Conservation (phyloP, 2,113 vertebrate species). For the Narcine bancroftii region DNA sequence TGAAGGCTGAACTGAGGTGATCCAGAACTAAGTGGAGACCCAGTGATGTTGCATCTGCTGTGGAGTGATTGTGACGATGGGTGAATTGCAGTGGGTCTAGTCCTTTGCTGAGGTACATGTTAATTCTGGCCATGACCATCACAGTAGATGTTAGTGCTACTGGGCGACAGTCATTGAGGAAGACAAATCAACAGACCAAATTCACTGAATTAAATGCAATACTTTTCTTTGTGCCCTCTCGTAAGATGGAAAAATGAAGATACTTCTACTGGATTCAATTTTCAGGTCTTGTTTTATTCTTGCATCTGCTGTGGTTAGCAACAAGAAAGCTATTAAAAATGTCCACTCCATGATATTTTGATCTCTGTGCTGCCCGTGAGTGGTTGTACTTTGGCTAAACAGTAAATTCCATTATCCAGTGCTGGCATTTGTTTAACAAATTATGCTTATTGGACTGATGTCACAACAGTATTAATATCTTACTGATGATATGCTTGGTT, state of each 20-base stretch:
- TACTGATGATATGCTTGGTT: neutral
- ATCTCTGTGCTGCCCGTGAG: neutral
- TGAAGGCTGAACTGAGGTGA: too few species aligned
- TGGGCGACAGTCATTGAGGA: neutral
- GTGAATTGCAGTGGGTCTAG: too few species aligned
- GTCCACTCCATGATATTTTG: neutral
- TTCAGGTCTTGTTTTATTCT: neutral
- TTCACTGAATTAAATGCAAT: neutral
- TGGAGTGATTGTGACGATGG: too few species aligned
- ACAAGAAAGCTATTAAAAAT: neutral
- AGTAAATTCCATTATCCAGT: neutral
- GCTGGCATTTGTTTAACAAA: neutral
- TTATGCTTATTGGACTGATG: neutral
- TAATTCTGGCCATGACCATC: too few species aligned
- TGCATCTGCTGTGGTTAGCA: neutral
- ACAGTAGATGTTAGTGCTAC: too few species aligned
- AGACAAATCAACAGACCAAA: neutral
- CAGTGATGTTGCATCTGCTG: too few species aligned
- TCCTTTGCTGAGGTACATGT: too few species aligned
- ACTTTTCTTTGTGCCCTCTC: neutral
- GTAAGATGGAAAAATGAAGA: neutral
- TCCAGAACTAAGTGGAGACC: too few species aligned
- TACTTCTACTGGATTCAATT: neutral
- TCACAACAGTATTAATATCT: neutral
- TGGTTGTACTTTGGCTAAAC: neutral